phyloP scores from a whole-genome alignment of 2,888 invertebrate genomes.

The Macrosiphum euphorbiae region DNA sequence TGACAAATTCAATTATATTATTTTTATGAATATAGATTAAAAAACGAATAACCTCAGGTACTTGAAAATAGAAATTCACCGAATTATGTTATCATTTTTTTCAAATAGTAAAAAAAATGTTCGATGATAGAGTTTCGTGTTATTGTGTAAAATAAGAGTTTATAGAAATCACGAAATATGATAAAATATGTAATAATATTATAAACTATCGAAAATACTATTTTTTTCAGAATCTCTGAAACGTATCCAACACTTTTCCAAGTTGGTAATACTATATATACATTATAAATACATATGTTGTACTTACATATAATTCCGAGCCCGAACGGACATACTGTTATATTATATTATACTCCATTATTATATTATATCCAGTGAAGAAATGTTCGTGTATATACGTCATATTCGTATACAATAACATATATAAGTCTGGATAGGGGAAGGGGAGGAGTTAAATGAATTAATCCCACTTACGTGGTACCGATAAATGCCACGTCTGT shows the following conservation, averaged over 20 bases:
- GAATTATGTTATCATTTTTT: too few species aligned
- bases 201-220: not conserved
- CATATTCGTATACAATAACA: not conserved
- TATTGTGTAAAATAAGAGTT: not conserved
- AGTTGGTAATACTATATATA: not conserved
- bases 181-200: not conserved
- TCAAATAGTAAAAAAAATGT: too few species aligned
- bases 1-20: too few species aligned
- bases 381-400: not conserved
- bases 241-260: too few species aligned
- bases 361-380: not conserved
- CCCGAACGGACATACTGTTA: not conserved
- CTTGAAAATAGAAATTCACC: too few species aligned
- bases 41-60: too few species aligned
- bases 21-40: too few species aligned
- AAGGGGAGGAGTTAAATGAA: not conserved
- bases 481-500: conserved; percentile 36
- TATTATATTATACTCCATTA: not conserved
- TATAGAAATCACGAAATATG: not conserved
- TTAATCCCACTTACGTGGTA: conserved; percentile 2
- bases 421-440: not conserved
- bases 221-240: too few species aligned
- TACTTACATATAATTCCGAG: not conserved
- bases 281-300: not conserved
- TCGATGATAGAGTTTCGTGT: not conserved